These are phyloP conservation scores for Hydropotes inermis DNA, from an alignment of 2,113 vertebrate genomes.

Conservation along the genomic window DNA sequence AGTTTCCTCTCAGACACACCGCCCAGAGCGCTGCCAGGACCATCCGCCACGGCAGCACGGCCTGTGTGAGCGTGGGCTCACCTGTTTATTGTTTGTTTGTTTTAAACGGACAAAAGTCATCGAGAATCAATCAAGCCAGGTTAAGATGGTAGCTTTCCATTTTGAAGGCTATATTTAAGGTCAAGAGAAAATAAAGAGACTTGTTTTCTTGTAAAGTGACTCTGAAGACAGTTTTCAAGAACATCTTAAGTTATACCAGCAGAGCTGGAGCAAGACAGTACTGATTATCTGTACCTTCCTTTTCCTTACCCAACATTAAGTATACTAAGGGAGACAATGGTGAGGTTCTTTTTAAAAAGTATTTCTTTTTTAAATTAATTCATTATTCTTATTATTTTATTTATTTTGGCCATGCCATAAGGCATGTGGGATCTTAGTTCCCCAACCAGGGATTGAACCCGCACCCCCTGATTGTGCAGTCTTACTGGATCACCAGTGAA, in stretches of 20 bases:
- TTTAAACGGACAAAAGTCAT: neutral
- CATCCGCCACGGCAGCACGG: rapidly evolving
- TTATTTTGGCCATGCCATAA: neutral
- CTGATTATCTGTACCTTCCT: neutral
- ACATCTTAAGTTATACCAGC: neutral
- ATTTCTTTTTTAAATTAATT: neutral
- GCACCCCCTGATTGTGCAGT: rapidly evolving
- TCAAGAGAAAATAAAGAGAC: neutral
- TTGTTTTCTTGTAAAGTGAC: neutral
- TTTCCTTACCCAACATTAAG: neutral
- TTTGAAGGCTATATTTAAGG: neutral
- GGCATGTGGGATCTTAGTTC: neutral
- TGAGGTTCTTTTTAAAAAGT: neutral
- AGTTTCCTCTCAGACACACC: neutral
- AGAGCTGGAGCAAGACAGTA: neutral
- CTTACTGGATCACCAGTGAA: neutral
- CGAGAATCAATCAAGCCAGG: neutral
- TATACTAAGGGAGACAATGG: neutral
- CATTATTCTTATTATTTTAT: neutral
- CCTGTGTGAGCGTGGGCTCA: neutral
- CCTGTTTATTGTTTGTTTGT: neutral
- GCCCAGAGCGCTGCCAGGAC: neutral
- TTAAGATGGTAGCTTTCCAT: neutral
- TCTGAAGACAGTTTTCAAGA: neutral
- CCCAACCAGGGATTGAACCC: neutral